These are phyloP conservation scores for Stylophora pistillata DNA, from an alignment of 64 coral and sea anemone genomes.

Conservation along the genomic window DNA sequence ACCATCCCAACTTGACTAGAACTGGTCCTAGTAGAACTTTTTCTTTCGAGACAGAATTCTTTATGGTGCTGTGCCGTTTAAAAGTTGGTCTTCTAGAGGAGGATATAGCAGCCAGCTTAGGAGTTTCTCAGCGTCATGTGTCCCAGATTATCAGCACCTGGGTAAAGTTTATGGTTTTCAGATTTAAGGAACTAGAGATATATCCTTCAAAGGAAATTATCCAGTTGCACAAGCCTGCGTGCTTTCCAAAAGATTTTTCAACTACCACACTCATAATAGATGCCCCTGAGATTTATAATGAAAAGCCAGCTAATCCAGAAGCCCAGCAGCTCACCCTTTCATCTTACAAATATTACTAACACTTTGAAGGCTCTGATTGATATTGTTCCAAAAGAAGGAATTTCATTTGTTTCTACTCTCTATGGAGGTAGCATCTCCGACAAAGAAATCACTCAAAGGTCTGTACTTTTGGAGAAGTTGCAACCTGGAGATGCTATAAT, in stretches of 20 bases:
- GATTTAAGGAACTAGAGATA: too few species aligned
- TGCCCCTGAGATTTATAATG: too few species aligned
- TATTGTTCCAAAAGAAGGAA: too few species aligned
- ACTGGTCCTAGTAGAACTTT: slow-evolving; percentile 74
- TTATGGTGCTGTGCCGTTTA: slow-evolving; percentile 65
- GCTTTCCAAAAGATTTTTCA: too few species aligned
- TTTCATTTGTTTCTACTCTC: slow-evolving; percentile 66
- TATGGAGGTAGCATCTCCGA: too few species aligned
- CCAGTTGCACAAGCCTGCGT: too few species aligned
- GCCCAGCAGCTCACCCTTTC: slow-evolving; percentile 65
- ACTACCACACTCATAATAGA: too few species aligned
- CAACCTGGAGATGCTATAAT: slow-evolving; percentile 56
- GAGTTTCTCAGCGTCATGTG: slow-evolving; percentile 57
- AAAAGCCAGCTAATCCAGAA: slow-evolving; percentile 53
- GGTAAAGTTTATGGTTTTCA: too few species aligned
- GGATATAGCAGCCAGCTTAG: slow-evolving; percentile 69
- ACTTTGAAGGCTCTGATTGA: slow-evolving; percentile 68
- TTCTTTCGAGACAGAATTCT: slow-evolving; percentile 72
- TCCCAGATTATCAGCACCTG: slow-evolving; percentile 65
- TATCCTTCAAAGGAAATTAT: too few species aligned
- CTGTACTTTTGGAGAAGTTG: slow-evolving; percentile 49
- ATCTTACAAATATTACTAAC: slow-evolving; percentile 60
- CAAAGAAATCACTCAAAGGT: slow-evolving; percentile 41
- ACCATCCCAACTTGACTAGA: slow-evolving; percentile 65
- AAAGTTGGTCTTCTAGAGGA: slow-evolving; percentile 77